A percentile compares a stretch with the other conserved stretches of the same genome.
Evolutionary conservation across 2,888 invertebrate genomes (phyloP).

Genomic region (Hirtodrosophila alboralis): DNA sequence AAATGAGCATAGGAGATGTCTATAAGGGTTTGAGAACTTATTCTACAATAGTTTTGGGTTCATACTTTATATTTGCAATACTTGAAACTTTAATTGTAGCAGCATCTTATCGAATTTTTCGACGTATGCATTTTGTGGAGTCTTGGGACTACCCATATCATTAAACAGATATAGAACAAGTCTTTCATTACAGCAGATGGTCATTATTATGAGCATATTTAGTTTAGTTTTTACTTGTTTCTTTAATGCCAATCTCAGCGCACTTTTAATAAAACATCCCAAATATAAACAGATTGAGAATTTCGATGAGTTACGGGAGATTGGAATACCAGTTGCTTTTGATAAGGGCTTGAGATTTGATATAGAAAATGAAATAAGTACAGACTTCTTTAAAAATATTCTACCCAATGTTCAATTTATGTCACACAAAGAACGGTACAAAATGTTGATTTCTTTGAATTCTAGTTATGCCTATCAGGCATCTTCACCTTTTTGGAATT

Average conservation of each 20-base stretch:
- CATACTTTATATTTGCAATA: conserved; percentile 27
- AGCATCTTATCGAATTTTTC: not conserved
- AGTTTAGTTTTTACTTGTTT: conserved; percentile 36
- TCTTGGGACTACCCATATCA: conserved; percentile 30
- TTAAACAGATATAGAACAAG: conserved; percentile 6
- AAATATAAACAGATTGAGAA: not conserved
- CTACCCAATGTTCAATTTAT: too few species aligned
- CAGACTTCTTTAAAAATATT: not conserved
- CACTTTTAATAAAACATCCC: conserved; percentile 35
- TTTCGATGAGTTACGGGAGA: conserved; percentile 23
- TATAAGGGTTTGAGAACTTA: conserved; percentile 4
- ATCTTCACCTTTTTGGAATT: not conserved
- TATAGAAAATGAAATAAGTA: not conserved
- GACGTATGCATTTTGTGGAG: conserved; percentile 13
- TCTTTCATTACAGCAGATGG: conserved; percentile 29
- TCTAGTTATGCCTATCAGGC: conserved; percentile 2
- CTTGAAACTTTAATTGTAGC: conserved; percentile 22
- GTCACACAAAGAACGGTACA: too few species aligned
- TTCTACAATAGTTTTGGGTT: conserved; percentile 9
- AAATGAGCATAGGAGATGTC: conserved; percentile 16
- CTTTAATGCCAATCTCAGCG: conserved; percentile 49
- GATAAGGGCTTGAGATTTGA: not conserved
- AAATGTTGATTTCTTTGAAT: not conserved
- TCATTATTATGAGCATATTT: conserved; percentile 35
- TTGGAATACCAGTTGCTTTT: conserved; percentile 10